A percentile compares a stretch with the other conserved stretches of the same genome.
Conservation (phyloP, 2,888 invertebrate species). For the Drosophila cracens region DNA sequence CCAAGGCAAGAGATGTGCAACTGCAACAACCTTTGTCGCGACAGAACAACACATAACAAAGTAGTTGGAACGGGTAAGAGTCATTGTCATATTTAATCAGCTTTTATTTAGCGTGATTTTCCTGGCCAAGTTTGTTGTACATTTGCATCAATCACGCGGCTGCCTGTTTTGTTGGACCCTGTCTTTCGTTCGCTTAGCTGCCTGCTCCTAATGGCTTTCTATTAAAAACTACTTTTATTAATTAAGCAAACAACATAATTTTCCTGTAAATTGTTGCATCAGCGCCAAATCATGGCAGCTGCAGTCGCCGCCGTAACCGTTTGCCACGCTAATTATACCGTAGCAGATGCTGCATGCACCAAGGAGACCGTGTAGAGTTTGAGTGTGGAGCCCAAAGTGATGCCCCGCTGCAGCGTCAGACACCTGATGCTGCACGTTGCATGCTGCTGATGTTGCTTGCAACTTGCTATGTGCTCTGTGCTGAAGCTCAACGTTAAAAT, state of each 20-base stretch:
- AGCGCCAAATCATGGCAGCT: conserved; percentile 77
- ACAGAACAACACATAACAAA: conserved; percentile 7
- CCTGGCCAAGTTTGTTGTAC: conserved; percentile 30
- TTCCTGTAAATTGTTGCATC: conserved; percentile 76
- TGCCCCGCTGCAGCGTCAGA: conserved; percentile 38
- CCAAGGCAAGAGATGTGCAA: conserved; percentile 18
- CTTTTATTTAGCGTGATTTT: conserved; percentile 27
- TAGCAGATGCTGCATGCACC: conserved; percentile 49
- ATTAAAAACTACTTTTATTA: conserved; percentile 81
- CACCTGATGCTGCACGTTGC: conserved; percentile 43
- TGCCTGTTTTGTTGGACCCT: conserved; percentile 53
- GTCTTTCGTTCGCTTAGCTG: conserved; percentile 51
- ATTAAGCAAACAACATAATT: conserved; percentile 81
- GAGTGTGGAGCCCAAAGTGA: conserved; percentile 33
- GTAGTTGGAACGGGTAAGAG: background rate
- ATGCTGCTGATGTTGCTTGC: conserved; percentile 19
- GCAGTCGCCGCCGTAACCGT: conserved; percentile 50
- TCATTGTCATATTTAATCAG: conserved; percentile 11
- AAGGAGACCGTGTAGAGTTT: background rate
- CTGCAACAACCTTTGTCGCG: conserved; percentile 2
- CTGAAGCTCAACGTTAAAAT: conserved; percentile 69
- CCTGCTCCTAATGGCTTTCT: conserved; percentile 62
- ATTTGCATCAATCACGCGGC: conserved; percentile 44
- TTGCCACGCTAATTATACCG: conserved; percentile 67
- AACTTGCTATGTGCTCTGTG: conserved; percentile 19